phyloP scores from a whole-genome alignment of 2,113 vertebrate genomes.

The Barnardius zonarius region DNA sequence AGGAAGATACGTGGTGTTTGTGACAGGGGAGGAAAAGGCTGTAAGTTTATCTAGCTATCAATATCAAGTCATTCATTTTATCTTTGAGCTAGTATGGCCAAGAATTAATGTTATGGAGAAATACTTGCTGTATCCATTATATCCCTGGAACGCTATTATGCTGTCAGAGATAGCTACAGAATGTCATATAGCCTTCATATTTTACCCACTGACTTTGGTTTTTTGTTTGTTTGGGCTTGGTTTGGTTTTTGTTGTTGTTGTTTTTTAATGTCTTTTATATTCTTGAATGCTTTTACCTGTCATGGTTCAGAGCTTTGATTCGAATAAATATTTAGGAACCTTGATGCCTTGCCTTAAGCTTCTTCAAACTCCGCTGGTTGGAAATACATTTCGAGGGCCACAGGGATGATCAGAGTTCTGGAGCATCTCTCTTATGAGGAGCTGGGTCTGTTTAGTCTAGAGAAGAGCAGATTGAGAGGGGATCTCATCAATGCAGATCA shows the following conservation, averaged over 20 bases:
- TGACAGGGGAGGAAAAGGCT: background rate
- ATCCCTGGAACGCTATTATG: background rate
- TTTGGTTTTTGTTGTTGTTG: background rate
- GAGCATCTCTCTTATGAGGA: background rate
- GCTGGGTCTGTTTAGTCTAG: background rate
- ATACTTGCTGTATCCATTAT: background rate
- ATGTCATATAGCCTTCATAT: background rate
- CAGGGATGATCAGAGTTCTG: background rate
- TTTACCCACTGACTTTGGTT: background rate
- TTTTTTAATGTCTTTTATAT: background rate
- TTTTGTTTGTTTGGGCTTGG: background rate
- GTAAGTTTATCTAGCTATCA: background rate
- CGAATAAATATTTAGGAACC: conserved; percentile 5
- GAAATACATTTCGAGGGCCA: background rate
- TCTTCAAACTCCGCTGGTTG: background rate
- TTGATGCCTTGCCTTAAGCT: background rate
- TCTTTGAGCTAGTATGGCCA: background rate
- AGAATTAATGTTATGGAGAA: background rate
- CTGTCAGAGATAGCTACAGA: background rate
- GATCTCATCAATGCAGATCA: background rate
- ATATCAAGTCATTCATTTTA: background rate
- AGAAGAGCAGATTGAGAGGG: background rate
- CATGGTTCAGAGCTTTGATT: background rate
- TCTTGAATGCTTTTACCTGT: background rate
- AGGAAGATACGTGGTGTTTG: background rate